Conservation (phyloP, 2,888 invertebrate species). For the Athripsodes cinereus region DNA sequence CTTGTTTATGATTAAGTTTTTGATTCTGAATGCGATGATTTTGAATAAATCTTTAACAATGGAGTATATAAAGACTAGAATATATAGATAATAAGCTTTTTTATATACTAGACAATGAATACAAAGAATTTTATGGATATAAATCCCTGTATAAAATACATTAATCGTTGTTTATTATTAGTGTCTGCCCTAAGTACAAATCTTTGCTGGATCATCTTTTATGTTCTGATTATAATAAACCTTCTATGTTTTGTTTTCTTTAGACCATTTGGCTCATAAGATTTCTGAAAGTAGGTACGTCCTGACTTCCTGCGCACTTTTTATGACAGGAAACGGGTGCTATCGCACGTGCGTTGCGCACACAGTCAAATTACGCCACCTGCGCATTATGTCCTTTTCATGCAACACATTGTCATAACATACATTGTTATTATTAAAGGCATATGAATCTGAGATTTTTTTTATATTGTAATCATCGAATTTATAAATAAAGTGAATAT, state of each 20-base stretch:
- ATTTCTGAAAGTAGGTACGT: not conserved
- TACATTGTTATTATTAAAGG: not conserved
- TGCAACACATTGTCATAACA: no score
- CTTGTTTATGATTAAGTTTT: no score
- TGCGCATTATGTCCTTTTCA: conserved; percentile 1
- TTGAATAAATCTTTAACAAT: no score
- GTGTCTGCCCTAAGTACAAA: no score
- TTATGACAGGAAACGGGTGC: conserved; percentile 1
- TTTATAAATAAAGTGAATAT: not conserved
- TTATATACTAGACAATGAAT: no score
- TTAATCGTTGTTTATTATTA: no score
- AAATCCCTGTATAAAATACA: no score
- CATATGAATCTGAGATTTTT: not conserved
- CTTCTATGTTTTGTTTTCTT: conserved; percentile 1
- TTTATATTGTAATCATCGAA: not conserved
- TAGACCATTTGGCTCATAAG: not conserved
- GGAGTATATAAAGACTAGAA: no score
- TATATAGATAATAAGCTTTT: no score
- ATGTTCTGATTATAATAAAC: not conserved
- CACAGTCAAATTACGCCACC: not conserved
- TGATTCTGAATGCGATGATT: no score
- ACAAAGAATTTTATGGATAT: no score
- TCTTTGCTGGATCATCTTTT: not conserved
- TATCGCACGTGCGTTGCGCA: not conserved
- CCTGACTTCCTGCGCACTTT: not conserved